Conservation (phyloP, 1,140 invertebrate species). For the Dinothrombium tinctorium region DNA sequence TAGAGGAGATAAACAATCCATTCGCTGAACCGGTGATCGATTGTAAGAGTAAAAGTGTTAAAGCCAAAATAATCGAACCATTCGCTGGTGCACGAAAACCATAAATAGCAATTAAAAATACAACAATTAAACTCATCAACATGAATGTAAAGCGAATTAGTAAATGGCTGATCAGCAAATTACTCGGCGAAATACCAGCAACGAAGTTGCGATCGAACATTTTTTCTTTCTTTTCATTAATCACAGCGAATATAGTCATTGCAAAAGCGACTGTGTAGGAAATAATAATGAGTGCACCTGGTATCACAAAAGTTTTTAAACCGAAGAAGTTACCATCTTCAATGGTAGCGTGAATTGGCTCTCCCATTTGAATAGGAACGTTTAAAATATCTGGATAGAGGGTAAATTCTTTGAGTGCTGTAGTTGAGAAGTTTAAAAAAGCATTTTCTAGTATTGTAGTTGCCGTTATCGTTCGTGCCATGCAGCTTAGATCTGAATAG, state of each 20-base stretch:
- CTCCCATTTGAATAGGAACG: too few species aligned
- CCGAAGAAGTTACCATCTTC: too few species aligned
- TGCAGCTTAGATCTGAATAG: too few species aligned
- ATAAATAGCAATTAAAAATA: neutral
- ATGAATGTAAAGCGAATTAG: neutral
- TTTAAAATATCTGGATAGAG: too few species aligned
- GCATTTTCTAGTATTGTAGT: too few species aligned
- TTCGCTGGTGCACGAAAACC: neutral
- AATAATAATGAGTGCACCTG: constrained; percentile 81
- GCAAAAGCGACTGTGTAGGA: constrained; percentile 85
- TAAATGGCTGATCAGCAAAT: constrained; percentile 24
- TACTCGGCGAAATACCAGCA: constrained; percentile 23
- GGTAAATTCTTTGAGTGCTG: too few species aligned
- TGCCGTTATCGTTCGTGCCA: too few species aligned
- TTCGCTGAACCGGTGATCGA: constrained; percentile 81
- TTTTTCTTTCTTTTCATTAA: constrained; percentile 72
- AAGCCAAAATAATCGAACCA: neutral
- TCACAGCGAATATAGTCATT: constrained; percentile 64
- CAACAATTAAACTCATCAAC: neutral
- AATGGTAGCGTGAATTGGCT: too few species aligned
- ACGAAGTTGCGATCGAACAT: constrained; percentile 66
- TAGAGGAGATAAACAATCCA: constrained; percentile 62
- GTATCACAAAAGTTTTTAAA: constrained; percentile 29
- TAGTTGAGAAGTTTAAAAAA: too few species aligned
- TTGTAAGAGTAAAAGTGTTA: constrained; percentile 25